These are phyloP conservation scores for Argyrosomus japonicus DNA, from an alignment of 2,113 vertebrate species.

Conservation along the genomic window DNA sequence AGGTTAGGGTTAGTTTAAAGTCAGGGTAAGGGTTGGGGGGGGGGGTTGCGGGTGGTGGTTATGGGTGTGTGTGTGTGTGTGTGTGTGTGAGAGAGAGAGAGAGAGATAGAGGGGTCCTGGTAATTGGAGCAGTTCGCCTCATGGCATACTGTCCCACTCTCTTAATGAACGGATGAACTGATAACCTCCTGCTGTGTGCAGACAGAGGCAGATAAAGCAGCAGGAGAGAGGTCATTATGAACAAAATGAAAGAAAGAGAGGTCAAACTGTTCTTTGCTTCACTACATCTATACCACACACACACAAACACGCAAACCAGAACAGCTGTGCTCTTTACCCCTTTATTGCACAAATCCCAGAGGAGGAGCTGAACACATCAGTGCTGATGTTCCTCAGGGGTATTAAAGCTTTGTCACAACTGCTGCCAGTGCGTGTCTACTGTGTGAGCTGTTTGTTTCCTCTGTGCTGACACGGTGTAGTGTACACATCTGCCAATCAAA, in stretches of 20 bases:
- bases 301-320: not conserved
- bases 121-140: slow-evolving; percentile 8
- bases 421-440: not conserved
- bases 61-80: not conserved
- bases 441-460: not conserved
- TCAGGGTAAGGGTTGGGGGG: too few relatives aligned
- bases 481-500: not conserved
- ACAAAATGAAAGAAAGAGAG: slow-evolving; percentile 8
- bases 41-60: too few relatives aligned
- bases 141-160: not conserved
- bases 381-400: not conserved
- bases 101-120: not conserved
- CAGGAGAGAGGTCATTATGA: slow-evolving; percentile 16
- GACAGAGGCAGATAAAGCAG: not conserved
- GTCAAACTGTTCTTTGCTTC: slow-evolving; percentile 13
- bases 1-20: too few relatives aligned
- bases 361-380: not conserved
- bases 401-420: not conserved
- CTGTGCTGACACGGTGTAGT: not conserved
- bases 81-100: not conserved
- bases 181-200: slow-evolving; percentile 34
- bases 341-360: not conserved
- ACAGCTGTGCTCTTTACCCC: not conserved
- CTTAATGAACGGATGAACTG: slow-evolving; percentile 36
- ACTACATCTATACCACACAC: not conserved